phyloP scores from a whole-genome alignment of 2,888 invertebrate species.

The Sphinx pinastri region DNA sequence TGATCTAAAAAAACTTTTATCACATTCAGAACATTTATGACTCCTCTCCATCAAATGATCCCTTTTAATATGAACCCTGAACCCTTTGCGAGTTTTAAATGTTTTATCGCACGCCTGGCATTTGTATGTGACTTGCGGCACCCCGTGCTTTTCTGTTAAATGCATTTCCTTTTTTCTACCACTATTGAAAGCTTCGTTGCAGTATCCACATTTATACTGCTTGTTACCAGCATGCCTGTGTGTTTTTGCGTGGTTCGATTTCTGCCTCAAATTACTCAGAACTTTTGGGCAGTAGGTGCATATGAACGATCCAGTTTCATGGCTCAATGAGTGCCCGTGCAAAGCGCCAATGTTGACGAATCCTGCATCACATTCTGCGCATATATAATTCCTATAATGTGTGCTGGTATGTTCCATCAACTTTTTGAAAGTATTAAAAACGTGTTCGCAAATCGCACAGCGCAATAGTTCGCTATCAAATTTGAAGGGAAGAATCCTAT shows the following conservation, averaged over 20 bases:
- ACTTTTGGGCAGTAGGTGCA: conserved; percentile 40
- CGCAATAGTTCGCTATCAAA: conserved; percentile 42
- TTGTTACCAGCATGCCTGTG: conserved; percentile 49
- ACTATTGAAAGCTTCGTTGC: conserved; percentile 55
- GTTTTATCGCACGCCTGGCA: conserved; percentile 60
- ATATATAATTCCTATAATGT: conserved; percentile 51
- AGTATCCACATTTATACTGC: conserved; percentile 55
- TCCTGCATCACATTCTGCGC: conserved; percentile 46
- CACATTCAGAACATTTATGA: conserved; percentile 53
- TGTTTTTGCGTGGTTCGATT: conserved; percentile 47
- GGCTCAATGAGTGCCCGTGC: conserved; percentile 31
- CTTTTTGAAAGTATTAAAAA: conserved; percentile 47
- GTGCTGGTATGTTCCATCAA: conserved; percentile 51
- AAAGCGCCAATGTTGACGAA: conserved; percentile 39
- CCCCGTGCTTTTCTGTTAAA: conserved; percentile 50
- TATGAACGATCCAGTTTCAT: conserved; percentile 39
- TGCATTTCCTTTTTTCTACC: conserved; percentile 56
- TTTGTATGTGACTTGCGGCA: conserved; percentile 47
- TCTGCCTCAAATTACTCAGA: conserved; percentile 40
- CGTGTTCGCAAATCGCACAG: conserved; percentile 46
- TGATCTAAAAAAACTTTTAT: conserved; percentile 59
- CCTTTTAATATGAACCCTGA: conserved; percentile 56
- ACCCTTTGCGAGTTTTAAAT: conserved; percentile 52
- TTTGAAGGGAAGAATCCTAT: conserved; percentile 50
- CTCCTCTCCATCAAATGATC: conserved; percentile 60